Percentiles rank a stretch among this genome's conserved stretches.
Conservation (phyloP, 2,888 invertebrate genomes). For the Agrotis ipsilon region DNA sequence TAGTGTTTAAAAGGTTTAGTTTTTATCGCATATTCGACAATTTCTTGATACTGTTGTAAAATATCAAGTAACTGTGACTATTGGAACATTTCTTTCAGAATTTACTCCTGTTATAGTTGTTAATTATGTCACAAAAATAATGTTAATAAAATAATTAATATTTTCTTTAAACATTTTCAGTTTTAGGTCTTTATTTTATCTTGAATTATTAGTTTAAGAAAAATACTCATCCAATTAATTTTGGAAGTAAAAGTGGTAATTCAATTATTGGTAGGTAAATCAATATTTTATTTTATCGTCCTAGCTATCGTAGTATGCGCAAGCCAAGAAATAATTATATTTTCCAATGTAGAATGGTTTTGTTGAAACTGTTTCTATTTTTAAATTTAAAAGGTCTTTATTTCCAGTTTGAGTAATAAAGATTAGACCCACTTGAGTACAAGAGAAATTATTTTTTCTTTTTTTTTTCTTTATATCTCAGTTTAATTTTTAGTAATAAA, state of each 20-base stretch:
- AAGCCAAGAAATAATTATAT: background rate
- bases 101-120: background rate
- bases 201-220: background rate
- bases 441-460: too few relatives aligned
- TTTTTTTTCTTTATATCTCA: too few relatives aligned
- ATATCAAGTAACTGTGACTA: background rate
- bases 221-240: slow-evolving; percentile 31
- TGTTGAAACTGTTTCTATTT: slow-evolving; percentile 26
- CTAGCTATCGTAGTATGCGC: background rate
- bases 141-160: too few relatives aligned
- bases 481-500: too few relatives aligned
- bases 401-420: background rate
- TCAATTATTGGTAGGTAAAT: slow-evolving; percentile 12
- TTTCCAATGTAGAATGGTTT: slow-evolving; percentile 34
- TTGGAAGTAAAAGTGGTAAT: background rate
- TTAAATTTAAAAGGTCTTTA: slow-evolving; percentile 38
- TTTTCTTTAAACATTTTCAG: too few relatives aligned
- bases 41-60: background rate
- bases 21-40: background rate
- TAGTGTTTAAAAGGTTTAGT: background rate
- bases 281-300: slow-evolving; percentile 47
- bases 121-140: background rate
- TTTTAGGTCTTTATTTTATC: background rate
- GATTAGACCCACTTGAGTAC: too few relatives aligned
- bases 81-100: background rate